These are phyloP conservation scores for Apostichopus californicus DNA, from an alignment of 35 echinoderm and acorn worm genomes.

Conservation along the genomic window DNA sequence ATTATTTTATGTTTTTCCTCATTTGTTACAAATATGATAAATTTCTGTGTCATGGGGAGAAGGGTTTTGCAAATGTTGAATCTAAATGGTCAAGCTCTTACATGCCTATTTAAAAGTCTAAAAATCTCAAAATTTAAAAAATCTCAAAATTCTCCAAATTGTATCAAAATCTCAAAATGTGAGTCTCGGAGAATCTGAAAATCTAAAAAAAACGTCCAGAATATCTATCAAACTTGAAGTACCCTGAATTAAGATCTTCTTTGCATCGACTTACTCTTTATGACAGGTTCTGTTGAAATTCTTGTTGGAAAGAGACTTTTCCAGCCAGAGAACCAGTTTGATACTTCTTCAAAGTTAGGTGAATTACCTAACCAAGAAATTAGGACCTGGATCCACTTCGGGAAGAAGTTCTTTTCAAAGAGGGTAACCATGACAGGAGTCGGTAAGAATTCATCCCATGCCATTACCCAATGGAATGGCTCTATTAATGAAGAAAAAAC, in stretches of 20 bases:
- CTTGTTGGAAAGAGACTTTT: slow-evolving; percentile 81
- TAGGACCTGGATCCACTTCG: slow-evolving; percentile 91
- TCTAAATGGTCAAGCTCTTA: too few species aligned
- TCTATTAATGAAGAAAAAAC: slow-evolving; percentile 43
- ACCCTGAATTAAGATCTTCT: not conserved
- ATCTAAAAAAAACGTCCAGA: not conserved
- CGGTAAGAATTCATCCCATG: slow-evolving; percentile 91
- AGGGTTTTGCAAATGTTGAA: too few species aligned
- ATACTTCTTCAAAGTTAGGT: slow-evolving; percentile 95
- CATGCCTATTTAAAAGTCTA: too few species aligned
- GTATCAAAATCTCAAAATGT: too few species aligned
- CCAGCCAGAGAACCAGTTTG: slow-evolving; percentile 94
- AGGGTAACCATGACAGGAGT: slow-evolving; percentile 70
- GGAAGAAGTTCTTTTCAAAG: slow-evolving; percentile 95
- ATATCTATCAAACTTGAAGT: too few species aligned
- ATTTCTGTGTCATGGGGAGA: too few species aligned
- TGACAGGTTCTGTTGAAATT: slow-evolving; percentile 65
- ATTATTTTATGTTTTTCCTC: too few species aligned
- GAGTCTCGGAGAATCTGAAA: not conserved
- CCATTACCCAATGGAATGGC: slow-evolving; percentile 94
- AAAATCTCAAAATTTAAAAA: not conserved
- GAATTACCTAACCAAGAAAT: slow-evolving; percentile 84
- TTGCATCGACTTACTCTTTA: slow-evolving; percentile 76
- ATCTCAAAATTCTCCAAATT: too few species aligned
- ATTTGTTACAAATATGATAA: too few species aligned